Base-by-base conservation (phyloP, 37 sponge, comb jelly and placozoan species). In the Haliclona indistincta region DNA sequence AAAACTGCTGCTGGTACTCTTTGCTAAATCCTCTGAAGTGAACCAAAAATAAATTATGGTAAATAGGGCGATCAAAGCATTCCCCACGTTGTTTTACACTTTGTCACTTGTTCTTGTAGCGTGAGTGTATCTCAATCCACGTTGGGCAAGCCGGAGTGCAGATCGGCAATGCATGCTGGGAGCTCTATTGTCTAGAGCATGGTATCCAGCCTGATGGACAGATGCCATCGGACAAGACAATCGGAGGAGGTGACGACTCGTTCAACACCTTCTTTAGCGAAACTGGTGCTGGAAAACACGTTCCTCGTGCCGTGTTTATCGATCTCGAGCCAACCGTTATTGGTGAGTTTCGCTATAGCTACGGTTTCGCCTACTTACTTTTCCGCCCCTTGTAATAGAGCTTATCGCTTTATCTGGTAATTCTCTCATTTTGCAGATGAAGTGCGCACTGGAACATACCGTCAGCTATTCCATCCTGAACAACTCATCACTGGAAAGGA, bases 131-230 rank as follows among this genome's bases (percentile, higher is more conserved):
- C 43, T 93, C 94, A 58, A 81, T 97, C 70, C 98, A 97, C 72
- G 84, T 94, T 63, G 98, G 98, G 30, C 98, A 97, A 79, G 98
- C 98, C 40, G 98, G 98, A 23, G 94, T 97, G 61, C 98, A 97
- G 70, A 97, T 97, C 39, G 98, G 98, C 33, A 97, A 97, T 64
- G 94, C 94, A 40, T 97, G 94, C 80, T 97, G 98, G 98, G 98
- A 93, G 74, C 86, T 97, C 36, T 94, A 91, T 87, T 97, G 98
- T 38, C 76, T 94, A 36, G 98, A 97, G 79, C 98, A 97, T 63
- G 94, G 92, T 26, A 94, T 97, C 63, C 89, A 97, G 80, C 98
- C 98, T 44, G 94, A 97, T 72, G 98, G 98, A 41, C 87, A 84
- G 76, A 88, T 94, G 98, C 89, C 89, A 44, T 92, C 93, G 19